Percentiles rank a stretch among this genome's conserved stretches.
Evolutionary conservation across 2,888 invertebrate genomes (phyloP).

Genomic region (Buathra laborator): DNA sequence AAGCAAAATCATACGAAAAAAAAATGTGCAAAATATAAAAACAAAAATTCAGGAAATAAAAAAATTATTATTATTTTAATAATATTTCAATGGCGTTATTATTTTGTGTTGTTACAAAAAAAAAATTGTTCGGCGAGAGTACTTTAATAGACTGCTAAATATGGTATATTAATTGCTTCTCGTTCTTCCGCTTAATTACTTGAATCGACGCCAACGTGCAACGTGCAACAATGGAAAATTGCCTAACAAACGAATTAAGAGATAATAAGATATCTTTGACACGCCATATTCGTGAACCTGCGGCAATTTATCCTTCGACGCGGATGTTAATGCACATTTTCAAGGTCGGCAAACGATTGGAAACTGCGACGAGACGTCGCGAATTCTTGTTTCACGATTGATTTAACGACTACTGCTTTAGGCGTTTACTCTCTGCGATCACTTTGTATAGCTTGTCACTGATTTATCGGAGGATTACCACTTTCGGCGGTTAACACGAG

Average conservation of each 20-base stretch:
- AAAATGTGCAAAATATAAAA: not conserved
- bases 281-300: slow-evolving; percentile 21
- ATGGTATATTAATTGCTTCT: slow-evolving; percentile 19
- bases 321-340: slow-evolving; percentile 12
- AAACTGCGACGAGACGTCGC: slow-evolving; percentile 50
- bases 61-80: no score
- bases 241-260: slow-evolving; percentile 39
- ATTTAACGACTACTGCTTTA: slow-evolving; percentile 27
- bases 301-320: slow-evolving; percentile 4
- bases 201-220: slow-evolving; percentile 41
- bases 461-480: slow-evolving; percentile 56
- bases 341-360: slow-evolving; percentile 32
- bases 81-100: no score
- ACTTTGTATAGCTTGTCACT: slow-evolving; percentile 27
- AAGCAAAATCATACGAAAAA: not conserved
- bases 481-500: slow-evolving; percentile 46
- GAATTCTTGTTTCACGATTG: slow-evolving; percentile 45
- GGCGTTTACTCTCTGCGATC: slow-evolving; percentile 24
- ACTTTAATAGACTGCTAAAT: not conserved
- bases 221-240: slow-evolving; percentile 6
- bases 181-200: slow-evolving; percentile 9
- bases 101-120: no score
- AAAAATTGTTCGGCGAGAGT: not conserved
- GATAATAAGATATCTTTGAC: slow-evolving; percentile 33
- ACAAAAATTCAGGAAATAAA: not conserved